Evolutionary conservation across 2,113 vertebrate genomes (phyloP).

Genomic region (Tamias sibiricus): DNA sequence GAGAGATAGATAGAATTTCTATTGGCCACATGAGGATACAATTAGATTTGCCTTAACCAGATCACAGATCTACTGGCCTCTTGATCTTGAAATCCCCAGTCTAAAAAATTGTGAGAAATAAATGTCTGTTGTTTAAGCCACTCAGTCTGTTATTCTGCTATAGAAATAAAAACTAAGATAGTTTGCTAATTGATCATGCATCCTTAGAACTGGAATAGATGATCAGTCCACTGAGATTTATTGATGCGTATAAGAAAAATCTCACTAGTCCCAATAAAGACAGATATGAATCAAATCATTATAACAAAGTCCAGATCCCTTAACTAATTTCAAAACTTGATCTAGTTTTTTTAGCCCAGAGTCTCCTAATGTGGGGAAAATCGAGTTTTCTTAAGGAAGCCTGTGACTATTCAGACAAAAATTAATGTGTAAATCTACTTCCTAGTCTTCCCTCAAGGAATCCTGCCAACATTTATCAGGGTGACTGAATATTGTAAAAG

Average conservation of each 20-base stretch:
- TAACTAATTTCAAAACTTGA: background rate
- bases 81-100: background rate
- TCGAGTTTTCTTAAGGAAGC: background rate
- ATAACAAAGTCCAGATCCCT: background rate
- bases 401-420: background rate
- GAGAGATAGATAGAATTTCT: background rate
- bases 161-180: background rate
- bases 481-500: background rate
- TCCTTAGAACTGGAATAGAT: background rate
- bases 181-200: background rate
- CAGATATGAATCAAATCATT: background rate
- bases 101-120: background rate
- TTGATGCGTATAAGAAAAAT: background rate
- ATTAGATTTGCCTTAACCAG: background rate
- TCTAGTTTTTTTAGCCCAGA: background rate
- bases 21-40: no score
- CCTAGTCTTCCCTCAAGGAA: background rate
- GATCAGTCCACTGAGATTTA: background rate
- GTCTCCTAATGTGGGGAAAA: background rate
- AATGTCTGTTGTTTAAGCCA: background rate
- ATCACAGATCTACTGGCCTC: background rate
- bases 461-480: background rate
- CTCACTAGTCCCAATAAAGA: background rate
- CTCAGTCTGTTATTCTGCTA: background rate
- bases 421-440: background rate